phyloP scores from a whole-genome alignment of 2,113 vertebrate genomes.

The Melanotaenia duboulayi region DNA sequence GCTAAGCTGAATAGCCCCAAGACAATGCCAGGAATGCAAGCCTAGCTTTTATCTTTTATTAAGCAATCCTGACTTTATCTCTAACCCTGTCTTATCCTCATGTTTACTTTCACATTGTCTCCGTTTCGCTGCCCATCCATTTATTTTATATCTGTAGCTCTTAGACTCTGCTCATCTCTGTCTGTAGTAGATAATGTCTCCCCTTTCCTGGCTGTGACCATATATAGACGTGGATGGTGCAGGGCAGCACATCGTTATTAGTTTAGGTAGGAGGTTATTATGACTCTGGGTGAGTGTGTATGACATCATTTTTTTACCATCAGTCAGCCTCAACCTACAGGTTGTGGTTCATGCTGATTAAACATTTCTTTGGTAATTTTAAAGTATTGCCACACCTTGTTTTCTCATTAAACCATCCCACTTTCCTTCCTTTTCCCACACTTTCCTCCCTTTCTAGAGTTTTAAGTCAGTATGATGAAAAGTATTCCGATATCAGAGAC shows the following conservation, averaged over 20 bases:
- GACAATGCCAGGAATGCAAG: constrained; percentile 77
- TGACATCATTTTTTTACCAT: constrained; percentile 48
- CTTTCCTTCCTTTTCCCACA: constrained; percentile 50
- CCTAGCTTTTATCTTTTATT: constrained; percentile 70
- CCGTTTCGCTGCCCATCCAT: constrained; percentile 6
- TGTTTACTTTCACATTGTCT: constrained; percentile 21
- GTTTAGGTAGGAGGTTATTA: constrained; percentile 68
- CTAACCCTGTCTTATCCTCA: background rate
- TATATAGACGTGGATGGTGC: constrained; percentile 72
- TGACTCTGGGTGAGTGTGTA: constrained; percentile 34
- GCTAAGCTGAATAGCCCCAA: constrained; percentile 51
- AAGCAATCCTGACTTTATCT: constrained; percentile 44
- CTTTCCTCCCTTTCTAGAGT: constrained; percentile 32
- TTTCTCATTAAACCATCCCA: constrained; percentile 53
- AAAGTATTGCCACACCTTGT: constrained; percentile 57
- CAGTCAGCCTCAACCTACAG: constrained; percentile 22
- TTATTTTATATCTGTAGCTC: constrained; percentile 36
- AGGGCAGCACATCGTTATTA: constrained; percentile 46
- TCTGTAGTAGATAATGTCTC: constrained; percentile 49
- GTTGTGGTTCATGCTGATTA: constrained; percentile 51
- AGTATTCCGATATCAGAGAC: background rate
- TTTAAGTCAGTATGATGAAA: background rate
- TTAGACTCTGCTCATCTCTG: constrained; percentile 7
- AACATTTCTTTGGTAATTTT: constrained; percentile 49
- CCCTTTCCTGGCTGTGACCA: constrained; percentile 62